Base-by-base conservation (phyloP, 2,113 vertebrate genomes). In the Numida meleagris region DNA sequence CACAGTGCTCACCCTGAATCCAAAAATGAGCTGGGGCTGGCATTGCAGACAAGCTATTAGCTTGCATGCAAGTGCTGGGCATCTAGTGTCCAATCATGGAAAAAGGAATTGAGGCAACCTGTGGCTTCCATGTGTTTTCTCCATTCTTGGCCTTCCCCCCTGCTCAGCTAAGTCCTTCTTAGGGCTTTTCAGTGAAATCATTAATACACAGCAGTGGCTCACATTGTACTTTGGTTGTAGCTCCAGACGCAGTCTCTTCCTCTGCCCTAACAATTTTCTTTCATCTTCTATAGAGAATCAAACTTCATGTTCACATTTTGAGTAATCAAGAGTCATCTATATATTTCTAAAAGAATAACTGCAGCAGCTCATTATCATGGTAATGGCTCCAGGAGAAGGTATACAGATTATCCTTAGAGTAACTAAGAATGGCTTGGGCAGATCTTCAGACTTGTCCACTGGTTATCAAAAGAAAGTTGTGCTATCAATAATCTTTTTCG, bases 291-390 rank as follows among this genome's bases (percentile, higher is more conserved):
- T 1, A 33, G 36, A 14, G 8, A 55, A 12, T 19, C 29, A 63
- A 21, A 79, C 23, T 45, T 40, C 25, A 9, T 21, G 2, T 72
- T 86, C 43, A 7, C 2, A n/a, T 20, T 19, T 2, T 2, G 10
- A 71, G 31, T 6, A 46, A 25, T 46, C 14, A 31, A 50, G 29
- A 8, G 2, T 0, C 1, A 5, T 42, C 38, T 19, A 19, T 1
- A 0, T 1, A 10, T 20, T 55, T 55, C 72, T 11, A 36, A n/a
- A 43, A n/a, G 8, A 67, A n/a, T 9, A 6, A 45, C 19, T 33
- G 14, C 8, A 27, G 17, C 8, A 27, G 4, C 9, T 1, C 1
- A 2, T 42, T 31, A 12, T 36, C n/a, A 18, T 18, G 36, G 24
- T 33, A 29, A 20, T 29, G 17, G 27, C 16, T 85, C 16, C 11